Evolutionary conservation across 2,888 invertebrate genomes (phyloP).

Genomic region (Conchocele bisecta): DNA sequence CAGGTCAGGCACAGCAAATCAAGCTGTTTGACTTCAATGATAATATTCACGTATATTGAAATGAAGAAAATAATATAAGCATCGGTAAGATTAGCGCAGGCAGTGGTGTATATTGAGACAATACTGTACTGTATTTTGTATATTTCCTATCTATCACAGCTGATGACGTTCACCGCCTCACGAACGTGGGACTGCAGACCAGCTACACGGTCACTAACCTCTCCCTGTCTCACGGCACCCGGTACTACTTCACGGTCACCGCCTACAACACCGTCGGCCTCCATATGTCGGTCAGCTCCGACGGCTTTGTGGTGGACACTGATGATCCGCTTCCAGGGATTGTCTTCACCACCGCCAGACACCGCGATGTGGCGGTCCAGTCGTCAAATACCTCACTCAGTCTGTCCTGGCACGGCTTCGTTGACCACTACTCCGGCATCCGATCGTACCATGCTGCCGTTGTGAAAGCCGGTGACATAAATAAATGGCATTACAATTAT

Average conservation of each 20-base stretch:
- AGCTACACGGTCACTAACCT: constrained; percentile 12
- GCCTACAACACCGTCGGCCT: constrained; percentile 53
- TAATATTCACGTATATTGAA: too few species aligned
- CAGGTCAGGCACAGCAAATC: too few species aligned
- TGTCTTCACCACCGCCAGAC: constrained; percentile 46
- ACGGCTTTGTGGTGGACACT: constrained; percentile 58
- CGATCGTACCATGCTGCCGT: constrained; percentile 29
- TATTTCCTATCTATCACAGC: constrained; percentile 16
- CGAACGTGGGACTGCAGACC: constrained; percentile 20
- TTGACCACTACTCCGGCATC: constrained; percentile 51
- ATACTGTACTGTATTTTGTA: too few species aligned
- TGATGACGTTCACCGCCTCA: constrained; percentile 25
- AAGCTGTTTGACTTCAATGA: too few species aligned
- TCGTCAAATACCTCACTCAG: constrained; percentile 17
- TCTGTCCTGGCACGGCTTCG: constrained; percentile 61
- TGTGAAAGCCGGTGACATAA: constrained; percentile 5
- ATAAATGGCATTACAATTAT: neutral
- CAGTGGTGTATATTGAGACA: too few species aligned
- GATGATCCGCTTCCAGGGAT: constrained; percentile 46
- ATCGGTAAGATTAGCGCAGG: too few species aligned
- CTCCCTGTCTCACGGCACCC: constrained; percentile 42
- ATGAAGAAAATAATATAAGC: too few species aligned
- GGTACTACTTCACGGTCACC: constrained; percentile 53
- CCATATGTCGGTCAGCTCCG: constrained; percentile 33
- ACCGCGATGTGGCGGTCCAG: constrained; percentile 35